A percentile compares a stretch with the other conserved stretches of the same genome.
phyloP scores from a whole-genome alignment of 2,113 vertebrate genomes.

The Atherinomorus stipes region DNA sequence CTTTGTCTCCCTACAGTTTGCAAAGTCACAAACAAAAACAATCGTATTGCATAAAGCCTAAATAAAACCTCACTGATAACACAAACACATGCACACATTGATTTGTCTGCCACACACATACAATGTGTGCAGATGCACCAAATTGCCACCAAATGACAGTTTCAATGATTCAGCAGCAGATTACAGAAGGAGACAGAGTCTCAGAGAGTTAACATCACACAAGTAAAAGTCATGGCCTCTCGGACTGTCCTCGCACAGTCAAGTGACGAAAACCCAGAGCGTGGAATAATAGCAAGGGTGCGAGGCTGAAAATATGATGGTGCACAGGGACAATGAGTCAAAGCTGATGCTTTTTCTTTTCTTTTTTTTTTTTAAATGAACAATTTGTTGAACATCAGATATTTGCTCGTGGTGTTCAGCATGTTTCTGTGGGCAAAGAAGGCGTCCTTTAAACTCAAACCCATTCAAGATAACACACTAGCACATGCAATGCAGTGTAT shows the following conservation, averaged over 20 bases:
- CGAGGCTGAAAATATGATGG: not conserved
- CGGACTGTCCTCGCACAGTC: conserved; percentile 44
- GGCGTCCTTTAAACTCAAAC: conserved; percentile 9
- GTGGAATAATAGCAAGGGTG: conserved; percentile 11
- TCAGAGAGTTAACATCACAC: conserved; percentile 65
- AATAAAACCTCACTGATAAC: not conserved
- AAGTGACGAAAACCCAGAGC: conserved; percentile 33
- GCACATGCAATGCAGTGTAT: not conserved
- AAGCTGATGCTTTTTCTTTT: not conserved
- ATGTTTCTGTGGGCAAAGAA: conserved; percentile 21
- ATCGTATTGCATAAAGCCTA: not conserved
- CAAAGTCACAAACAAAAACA: not conserved
- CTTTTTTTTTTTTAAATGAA: too few relatives aligned
- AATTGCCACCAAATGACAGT: conserved; percentile 59
- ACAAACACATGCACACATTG: conserved; percentile 13
- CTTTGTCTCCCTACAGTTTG: not conserved
- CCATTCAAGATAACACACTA: conserved; percentile 9
- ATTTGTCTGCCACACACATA: conserved; percentile 24
- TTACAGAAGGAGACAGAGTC: conserved; percentile 68
- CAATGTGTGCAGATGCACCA: conserved; percentile 26
- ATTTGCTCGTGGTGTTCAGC: not conserved
- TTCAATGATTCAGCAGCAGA: conserved; percentile 57
- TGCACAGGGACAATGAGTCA: conserved; percentile 17
- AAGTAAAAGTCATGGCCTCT: conserved; percentile 52
- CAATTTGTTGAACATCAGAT: conserved; percentile 30